Evolutionary conservation across 2,888 invertebrate species (phyloP), one percentile per base, ranked within the genome.

Genomic region (Galerucella pusilla): DNA sequence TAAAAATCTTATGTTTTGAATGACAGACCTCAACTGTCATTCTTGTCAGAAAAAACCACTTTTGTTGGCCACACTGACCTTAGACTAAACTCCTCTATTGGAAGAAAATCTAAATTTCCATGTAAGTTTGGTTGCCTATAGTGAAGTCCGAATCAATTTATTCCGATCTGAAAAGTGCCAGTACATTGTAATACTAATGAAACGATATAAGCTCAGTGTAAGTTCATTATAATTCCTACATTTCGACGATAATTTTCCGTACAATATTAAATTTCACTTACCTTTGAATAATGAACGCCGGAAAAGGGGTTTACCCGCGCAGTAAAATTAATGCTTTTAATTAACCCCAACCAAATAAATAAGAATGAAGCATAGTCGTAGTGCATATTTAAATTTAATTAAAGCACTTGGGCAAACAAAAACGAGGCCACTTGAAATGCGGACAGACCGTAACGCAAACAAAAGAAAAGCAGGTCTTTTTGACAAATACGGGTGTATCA

Each of bases 371-470:
- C 68, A 72, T 71, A 72, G 75, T 72, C 75, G 75, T 75, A 72
- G 68, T 75, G 72, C 75, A 75, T 75, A 75, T 75, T 75, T 75
- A 75, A 75, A 75, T 75, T 75, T 75, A 75, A 75, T 75, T 75
- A 75, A 75, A 75, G 68, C 72, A 75, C 75, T 75, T 68, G 66
- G 72, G 54, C 59, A 72, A 71, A 64, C 75, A 75, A 72, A 72
- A 75, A 75, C 72, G 68, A 64, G 57, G 61, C 64, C 75, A 75
- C 71, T 75, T 75, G 25, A 68, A 71, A 71, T 57, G 52, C 68
- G 64, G 71, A 57, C 71, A 68, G 63, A 75, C 71, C 60, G 71
- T 54, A 75, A 75, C 66, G 71, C 67, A 75, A 71, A 75, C 71
- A 71, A 68, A 75, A 68, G 71, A 74, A 67, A 63, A 54, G 54